These are phyloP conservation scores for Papilio machaon DNA, from an alignment of 1,140 invertebrate species.

Conservation along the genomic window DNA sequence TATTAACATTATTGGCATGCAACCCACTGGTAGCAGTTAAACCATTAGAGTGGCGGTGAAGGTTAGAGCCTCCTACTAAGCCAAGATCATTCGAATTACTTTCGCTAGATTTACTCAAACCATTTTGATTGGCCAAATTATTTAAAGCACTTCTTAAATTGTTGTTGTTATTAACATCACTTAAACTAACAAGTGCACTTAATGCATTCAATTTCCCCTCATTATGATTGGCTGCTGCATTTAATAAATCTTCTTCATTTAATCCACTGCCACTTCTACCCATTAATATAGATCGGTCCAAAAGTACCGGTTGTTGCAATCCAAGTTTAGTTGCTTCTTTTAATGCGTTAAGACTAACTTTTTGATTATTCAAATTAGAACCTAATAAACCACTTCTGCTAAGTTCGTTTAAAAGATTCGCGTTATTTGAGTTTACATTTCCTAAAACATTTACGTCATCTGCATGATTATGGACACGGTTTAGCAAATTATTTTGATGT, in stretches of 20 bases:
- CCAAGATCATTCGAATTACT: neutral
- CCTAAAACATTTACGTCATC: slow-evolving; percentile 4
- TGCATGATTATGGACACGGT: neutral
- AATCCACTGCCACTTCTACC: slow-evolving; percentile 3
- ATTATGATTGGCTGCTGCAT: neutral
- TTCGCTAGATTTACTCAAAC: neutral
- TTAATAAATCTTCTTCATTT: slow-evolving; percentile 9
- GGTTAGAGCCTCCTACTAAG: neutral
- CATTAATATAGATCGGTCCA: neutral
- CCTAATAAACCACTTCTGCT: neutral
- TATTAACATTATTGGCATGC: neutral
- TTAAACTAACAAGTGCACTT: slow-evolving; percentile 8
- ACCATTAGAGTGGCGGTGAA: neutral
- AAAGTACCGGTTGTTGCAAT: slow-evolving; percentile 1
- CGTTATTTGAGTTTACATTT: neutral
- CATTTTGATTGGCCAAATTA: neutral
- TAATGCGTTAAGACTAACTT: slow-evolving; percentile 10
- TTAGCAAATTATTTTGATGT: neutral
- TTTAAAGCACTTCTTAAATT: neutral
- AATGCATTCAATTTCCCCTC: slow-evolving; percentile 4
- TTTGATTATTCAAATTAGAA: slow-evolving; percentile 8
- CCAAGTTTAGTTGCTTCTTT: slow-evolving; percentile 13
- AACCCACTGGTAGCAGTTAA: neutral
- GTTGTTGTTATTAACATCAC: neutral
- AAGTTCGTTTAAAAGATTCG: slow-evolving; percentile 1